Percentiles rank a stretch among this genome's conserved stretches.
phyloP scores from a whole-genome alignment of 2,113 vertebrate genomes.

The Apodemus sylvaticus region DNA sequence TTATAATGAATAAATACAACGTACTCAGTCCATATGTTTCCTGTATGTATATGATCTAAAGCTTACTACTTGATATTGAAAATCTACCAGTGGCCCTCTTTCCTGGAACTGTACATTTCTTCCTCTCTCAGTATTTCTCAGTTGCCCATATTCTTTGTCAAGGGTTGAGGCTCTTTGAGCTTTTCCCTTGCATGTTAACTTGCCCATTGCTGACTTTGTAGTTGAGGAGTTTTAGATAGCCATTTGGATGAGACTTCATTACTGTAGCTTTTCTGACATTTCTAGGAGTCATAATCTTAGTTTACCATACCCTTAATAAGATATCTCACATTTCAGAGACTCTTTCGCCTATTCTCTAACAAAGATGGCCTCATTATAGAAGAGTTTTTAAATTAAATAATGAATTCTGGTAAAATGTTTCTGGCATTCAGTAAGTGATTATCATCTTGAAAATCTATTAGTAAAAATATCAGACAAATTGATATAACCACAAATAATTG shows the following conservation, averaged over 20 bases:
- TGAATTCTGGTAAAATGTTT: not conserved
- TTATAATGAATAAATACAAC: not conserved
- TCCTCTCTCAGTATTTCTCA: not conserved
- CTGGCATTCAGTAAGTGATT: not conserved
- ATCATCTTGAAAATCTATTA: not conserved
- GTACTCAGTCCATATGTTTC: not conserved
- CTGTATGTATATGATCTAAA: not conserved
- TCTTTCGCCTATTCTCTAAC: not conserved
- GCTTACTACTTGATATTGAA: not conserved
- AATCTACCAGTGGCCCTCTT: not conserved
- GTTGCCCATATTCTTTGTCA: not conserved
- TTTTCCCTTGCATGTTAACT: not conserved
- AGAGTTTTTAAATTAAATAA: not conserved
- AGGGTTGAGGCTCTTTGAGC: not conserved
- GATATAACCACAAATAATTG: not conserved
- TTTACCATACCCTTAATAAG: not conserved
- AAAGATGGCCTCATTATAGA: not conserved
- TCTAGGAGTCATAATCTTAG: not conserved
- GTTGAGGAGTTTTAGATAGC: no score
- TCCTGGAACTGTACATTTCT: not conserved
- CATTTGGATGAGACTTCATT: not conserved
- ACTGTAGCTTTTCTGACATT: not conserved
- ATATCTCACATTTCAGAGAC: not conserved
- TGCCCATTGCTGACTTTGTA: no score
- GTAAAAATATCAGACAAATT: not conserved